These are phyloP conservation scores for Trissoscelio sp. DNA, from an alignment of 2,888 invertebrate genomes.

Conservation along the genomic window DNA sequence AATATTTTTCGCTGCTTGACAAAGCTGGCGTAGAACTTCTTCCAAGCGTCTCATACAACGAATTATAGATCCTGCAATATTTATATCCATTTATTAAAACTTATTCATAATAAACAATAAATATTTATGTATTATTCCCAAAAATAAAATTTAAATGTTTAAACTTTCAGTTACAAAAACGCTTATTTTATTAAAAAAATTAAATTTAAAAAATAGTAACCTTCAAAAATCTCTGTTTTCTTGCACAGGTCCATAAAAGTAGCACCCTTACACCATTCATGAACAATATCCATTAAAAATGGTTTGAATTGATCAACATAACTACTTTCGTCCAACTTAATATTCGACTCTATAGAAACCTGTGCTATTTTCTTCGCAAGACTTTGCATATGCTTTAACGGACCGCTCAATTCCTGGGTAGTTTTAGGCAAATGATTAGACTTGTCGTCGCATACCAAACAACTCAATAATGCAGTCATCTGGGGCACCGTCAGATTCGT, in stretches of 20 bases:
- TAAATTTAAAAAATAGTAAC: too few species aligned
- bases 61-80: conserved; percentile 88
- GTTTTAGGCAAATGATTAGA: conserved; percentile 91
- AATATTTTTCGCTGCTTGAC: conserved; percentile 97
- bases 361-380: conserved; percentile 96
- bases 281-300: conserved; percentile 98
- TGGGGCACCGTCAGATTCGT: conserved; percentile 93
- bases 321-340: conserved; percentile 94
- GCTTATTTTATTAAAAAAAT: too few species aligned
- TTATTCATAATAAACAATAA: too few species aligned
- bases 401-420: conserved; percentile 94
- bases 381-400: conserved; percentile 96
- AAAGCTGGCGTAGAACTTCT: conserved; percentile 97
- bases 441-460: conserved; percentile 97
- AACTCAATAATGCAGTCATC: conserved; percentile 93
- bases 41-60: conserved; percentile 98
- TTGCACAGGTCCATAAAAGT: conserved; percentile 96
- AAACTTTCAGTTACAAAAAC: too few species aligned
- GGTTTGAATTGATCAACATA: conserved; percentile 97
- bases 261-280: conserved; percentile 97
- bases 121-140: too few species aligned
- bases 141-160: too few species aligned
- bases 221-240: conserved; percentile 99
- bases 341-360: conserved; percentile 92
- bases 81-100: too few species aligned